phyloP scores from a whole-genome alignment of 2,797 vertebrate genomes.

The Sebastes kiyomatsui region DNA sequence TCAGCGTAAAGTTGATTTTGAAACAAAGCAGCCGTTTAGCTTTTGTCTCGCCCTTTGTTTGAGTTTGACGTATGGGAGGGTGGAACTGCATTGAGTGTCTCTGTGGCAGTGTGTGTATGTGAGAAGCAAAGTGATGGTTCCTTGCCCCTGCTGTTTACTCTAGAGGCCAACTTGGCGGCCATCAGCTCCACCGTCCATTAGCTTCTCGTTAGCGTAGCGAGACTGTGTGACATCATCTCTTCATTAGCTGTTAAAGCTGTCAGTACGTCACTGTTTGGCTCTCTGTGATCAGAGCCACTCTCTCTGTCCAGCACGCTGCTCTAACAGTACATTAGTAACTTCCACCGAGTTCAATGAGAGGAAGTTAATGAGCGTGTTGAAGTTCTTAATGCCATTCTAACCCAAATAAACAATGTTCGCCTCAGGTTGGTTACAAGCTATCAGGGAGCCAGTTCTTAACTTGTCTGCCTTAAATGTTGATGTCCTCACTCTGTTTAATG shows the following conservation, averaged over 20 bases:
- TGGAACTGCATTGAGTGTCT: slow-evolving; percentile 13
- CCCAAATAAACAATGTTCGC: slow-evolving; percentile 52
- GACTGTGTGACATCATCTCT: slow-evolving; percentile 56
- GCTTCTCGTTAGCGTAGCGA: slow-evolving; percentile 52
- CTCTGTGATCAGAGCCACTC: slow-evolving; percentile 46
- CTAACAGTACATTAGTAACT: slow-evolving; percentile 11
- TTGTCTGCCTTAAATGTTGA: slow-evolving; percentile 28
- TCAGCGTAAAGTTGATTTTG: slow-evolving; percentile 30
- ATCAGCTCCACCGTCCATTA: slow-evolving; percentile 58
- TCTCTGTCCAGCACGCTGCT: not conserved
- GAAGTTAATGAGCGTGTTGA: slow-evolving; percentile 47
- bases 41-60: slow-evolving; percentile 36
- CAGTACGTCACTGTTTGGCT: slow-evolving; percentile 33
- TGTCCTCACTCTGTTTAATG: slow-evolving; percentile 18
- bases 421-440: slow-evolving; percentile 6
- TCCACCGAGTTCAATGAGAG: slow-evolving; percentile 23
- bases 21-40: slow-evolving; percentile 48
- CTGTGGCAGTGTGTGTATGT: slow-evolving; percentile 8
- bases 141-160: slow-evolving; percentile 71
- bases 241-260: slow-evolving; percentile 48
- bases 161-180: slow-evolving; percentile 35
- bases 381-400: slow-evolving; percentile 33
- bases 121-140: slow-evolving; percentile 74
- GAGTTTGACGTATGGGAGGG: slow-evolving; percentile 23
- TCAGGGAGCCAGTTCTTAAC: slow-evolving; percentile 20